These are phyloP conservation scores for Tipula helvola DNA, from an alignment of 2,888 invertebrate species.

Conservation along the genomic window DNA sequence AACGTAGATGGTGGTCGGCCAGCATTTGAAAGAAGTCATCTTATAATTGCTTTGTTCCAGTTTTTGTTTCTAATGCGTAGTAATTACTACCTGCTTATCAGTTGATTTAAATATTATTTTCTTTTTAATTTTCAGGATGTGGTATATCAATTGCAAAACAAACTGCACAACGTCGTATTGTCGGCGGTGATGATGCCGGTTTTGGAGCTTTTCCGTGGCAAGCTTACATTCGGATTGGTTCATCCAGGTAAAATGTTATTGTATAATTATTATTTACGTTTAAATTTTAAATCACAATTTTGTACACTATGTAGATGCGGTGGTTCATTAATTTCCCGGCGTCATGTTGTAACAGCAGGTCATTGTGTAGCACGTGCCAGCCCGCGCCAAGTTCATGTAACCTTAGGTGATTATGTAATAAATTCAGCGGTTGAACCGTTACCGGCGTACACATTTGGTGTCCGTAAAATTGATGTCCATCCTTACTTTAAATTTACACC, in stretches of 20 bases:
- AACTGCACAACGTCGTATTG: slow-evolving; percentile 78
- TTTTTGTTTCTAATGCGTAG: neutral
- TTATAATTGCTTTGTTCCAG: slow-evolving; percentile 4
- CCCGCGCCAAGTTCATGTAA: slow-evolving; percentile 83
- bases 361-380: slow-evolving; percentile 88
- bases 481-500: slow-evolving; percentile 89
- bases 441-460: slow-evolving; percentile 85
- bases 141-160: slow-evolving; percentile 76
- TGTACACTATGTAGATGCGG: slow-evolving; percentile 54
- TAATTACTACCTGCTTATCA: neutral
- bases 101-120: neutral
- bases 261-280: neutral
- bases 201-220: slow-evolving; percentile 94
- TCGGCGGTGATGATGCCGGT: slow-evolving; percentile 87
- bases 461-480: slow-evolving; percentile 80
- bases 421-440: slow-evolving; percentile 85
- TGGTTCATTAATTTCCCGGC: slow-evolving; percentile 78
- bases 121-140: slow-evolving; percentile 52
- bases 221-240: slow-evolving; percentile 87
- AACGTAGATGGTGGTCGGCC: neutral
- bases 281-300: neutral
- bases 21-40: neutral
- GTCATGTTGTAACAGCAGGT: slow-evolving; percentile 87
- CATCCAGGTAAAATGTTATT: slow-evolving; percentile 50
- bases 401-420: slow-evolving; percentile 77